Percentiles rank a stretch among this genome's conserved stretches.
These are phyloP conservation scores for Corticium candelabrum DNA, from an alignment of 37 sponge, comb jelly and placozoan genomes.

Conservation along the genomic window DNA sequence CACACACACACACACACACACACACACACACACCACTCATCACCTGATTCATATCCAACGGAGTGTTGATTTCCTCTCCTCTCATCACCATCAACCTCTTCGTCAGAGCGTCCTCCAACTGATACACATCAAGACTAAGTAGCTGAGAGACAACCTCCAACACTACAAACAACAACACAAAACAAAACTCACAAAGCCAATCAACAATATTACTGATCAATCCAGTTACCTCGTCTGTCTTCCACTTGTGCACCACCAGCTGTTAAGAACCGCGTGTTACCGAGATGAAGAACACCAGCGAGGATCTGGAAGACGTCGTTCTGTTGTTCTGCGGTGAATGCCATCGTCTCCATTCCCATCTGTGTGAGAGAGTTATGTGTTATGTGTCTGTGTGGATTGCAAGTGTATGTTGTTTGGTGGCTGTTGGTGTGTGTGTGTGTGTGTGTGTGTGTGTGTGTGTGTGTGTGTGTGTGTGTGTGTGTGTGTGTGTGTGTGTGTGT, in stretches of 20 bases:
- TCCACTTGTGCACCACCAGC: constrained; percentile 87
- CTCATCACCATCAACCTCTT: constrained; percentile 79
- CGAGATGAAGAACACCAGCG: background rate
- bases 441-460: no score
- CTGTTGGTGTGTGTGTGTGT: no score
- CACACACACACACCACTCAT: no score
- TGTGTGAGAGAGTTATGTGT: no score
- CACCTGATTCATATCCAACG: constrained; percentile 74
- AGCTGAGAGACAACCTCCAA: constrained; percentile 48
- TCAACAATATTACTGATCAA: background rate
- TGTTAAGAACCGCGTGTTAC: constrained; percentile 69
- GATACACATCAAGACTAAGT: constrained; percentile 58
- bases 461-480: no score
- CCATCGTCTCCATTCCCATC: background rate
- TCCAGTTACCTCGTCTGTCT: constrained; percentile 38
- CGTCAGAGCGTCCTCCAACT: constrained; percentile 74
- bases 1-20: no score
- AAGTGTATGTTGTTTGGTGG: no score
- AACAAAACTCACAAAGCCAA: background rate
- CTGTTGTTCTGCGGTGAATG: background rate
- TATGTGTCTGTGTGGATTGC: no score
- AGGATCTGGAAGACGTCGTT: background rate
- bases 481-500: no score
- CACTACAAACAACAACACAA: constrained; percentile 7
- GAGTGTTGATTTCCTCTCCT: constrained; percentile 92